Evolutionary conservation across 2,888 invertebrate species (phyloP), one percentile per base, ranked within the genome.

Genomic region (Amblyteles armatorius): DNA sequence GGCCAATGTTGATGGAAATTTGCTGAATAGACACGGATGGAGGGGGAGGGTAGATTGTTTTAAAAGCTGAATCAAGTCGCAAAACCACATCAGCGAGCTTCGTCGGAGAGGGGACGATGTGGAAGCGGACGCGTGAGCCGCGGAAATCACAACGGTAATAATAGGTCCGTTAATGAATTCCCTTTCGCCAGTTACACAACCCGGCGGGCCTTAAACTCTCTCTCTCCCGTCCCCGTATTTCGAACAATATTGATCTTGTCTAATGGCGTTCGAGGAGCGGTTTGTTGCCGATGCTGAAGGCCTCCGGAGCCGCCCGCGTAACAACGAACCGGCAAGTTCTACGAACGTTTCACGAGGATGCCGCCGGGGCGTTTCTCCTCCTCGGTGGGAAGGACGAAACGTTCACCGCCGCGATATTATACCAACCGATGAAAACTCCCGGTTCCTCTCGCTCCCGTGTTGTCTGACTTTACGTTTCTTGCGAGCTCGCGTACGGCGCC

Each of bases 241-340:
- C 90, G 89, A 91, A 91, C 90, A 92, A 92, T 93, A 92, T 93
- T 92, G 92, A 92, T 93, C 91, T 92, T 92, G 92, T 92, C 91
- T 92, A 92, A 93, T 92, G 91, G 91, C 89, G 91, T 91, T 91
- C 91, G 89, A 86, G 90, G 85, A 88, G 87, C 90, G 86, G 82
- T 76, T 72, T 79, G 82, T 86, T 87, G 85, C 86, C 87, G 87
- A 87, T 87, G 69, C 85, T 80, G 44, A 67, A 63, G 63, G 16
- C 63, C 63, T 63, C 7, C 63, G 63, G 13, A 33, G 63, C n/a
- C 63, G 16, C 63, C 33, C 29, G 26, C 65, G 13, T 29, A 19
- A 22, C 63, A 19, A 50, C 44, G 73, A 73, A 72, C 29, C 29
- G 29, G 29, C 29, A 33, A 16, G 33, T 33, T 48, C 44, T 48